A percentile compares a stretch with the other conserved stretches of the same genome.
phyloP scores from a whole-genome alignment of 2,797 vertebrate genomes.

The Cyprinodon diabolis region DNA sequence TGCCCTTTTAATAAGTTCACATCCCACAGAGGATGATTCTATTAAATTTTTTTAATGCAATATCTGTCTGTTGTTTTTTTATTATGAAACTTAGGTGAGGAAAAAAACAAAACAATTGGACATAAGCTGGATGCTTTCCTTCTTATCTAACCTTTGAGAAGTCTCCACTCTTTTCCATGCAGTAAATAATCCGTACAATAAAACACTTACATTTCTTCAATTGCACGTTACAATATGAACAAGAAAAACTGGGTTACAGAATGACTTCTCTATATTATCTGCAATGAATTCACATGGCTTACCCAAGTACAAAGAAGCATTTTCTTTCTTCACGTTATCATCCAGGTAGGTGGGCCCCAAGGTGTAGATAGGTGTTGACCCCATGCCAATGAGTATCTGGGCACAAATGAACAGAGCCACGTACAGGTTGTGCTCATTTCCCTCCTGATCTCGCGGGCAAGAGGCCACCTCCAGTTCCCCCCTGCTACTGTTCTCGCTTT shows the following conservation, averaged over 20 bases:
- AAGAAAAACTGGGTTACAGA: too few species aligned
- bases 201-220: conserved; percentile 28
- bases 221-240: conserved; percentile 16
- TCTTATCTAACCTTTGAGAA: neutral
- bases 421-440: conserved; percentile 92
- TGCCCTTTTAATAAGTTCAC: too few species aligned
- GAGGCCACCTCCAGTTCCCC: conserved; percentile 77
- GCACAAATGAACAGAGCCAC: conserved; percentile 94
- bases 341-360: conserved; percentile 98
- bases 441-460: conserved; percentile 87
- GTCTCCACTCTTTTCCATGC: neutral
- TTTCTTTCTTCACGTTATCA: conserved; percentile 98
- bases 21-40: too few species aligned
- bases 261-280: neutral
- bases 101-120: too few species aligned
- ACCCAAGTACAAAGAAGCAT: conserved; percentile 96
- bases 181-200: conserved; percentile 7
- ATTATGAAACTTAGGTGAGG: too few species aligned
- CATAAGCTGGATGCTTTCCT: neutral
- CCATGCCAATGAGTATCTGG: conserved; percentile 97
- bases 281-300: conserved; percentile 65
- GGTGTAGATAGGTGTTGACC: conserved; percentile 97
- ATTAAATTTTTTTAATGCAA: too few species aligned
- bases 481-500: conserved; percentile 77
- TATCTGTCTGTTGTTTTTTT: too few species aligned